Conservation (phyloP, 2,113 vertebrate species). For the Centropus bengalensis region DNA sequence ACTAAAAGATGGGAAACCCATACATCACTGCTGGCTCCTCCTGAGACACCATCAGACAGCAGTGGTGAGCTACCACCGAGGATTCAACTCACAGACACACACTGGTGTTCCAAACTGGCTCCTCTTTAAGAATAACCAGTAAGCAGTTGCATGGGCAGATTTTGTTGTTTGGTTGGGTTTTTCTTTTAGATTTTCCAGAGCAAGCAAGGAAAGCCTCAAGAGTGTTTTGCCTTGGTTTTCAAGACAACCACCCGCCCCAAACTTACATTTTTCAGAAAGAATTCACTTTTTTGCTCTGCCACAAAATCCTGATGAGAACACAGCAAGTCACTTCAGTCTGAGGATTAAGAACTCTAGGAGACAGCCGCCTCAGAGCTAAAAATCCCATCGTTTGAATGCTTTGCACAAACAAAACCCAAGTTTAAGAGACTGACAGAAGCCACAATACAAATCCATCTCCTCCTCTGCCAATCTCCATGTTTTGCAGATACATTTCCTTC, state of each 20-base stretch:
- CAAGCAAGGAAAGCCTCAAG: not conserved
- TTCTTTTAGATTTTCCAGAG: not conserved
- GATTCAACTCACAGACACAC: too few species aligned
- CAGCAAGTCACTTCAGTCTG: not conserved
- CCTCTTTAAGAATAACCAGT: not conserved
- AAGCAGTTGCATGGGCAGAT: too few species aligned
- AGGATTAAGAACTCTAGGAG: not conserved
- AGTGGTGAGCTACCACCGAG: not conserved
- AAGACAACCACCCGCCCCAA: not conserved
- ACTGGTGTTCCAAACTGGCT: fast-evolving
- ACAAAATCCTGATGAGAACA: not conserved
- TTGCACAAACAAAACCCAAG: not conserved
- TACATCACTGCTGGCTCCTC: not conserved
- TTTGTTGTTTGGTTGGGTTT: not conserved
- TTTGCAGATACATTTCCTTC: not conserved
- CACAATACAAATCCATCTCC: not conserved
- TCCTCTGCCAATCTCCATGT: not conserved
- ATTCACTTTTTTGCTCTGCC: not conserved
- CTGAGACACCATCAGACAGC: not conserved
- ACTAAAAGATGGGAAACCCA: not conserved
- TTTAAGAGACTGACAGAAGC: not conserved
- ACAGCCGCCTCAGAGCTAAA: not conserved
- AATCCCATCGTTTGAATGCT: not conserved
- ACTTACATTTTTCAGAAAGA: slow-evolving; percentile 27
- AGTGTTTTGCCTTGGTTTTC: not conserved